A percentile compares a stretch with the other conserved stretches of the same genome.
Conservation (phyloP, 2,113 vertebrate genomes). For the Nibea coibor region DNA sequence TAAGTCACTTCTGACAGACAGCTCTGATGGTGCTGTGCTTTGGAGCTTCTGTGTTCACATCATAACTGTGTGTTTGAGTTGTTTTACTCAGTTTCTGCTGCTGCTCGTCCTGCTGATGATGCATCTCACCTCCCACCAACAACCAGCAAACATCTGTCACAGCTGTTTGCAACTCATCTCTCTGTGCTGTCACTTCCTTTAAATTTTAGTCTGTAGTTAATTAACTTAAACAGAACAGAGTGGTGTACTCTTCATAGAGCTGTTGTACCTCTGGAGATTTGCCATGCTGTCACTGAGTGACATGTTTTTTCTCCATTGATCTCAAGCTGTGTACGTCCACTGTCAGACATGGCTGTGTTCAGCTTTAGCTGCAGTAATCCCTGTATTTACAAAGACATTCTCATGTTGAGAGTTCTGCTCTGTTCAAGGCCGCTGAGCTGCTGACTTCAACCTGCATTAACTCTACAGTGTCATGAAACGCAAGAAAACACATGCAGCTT, state of each 20-base stretch:
- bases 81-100: neutral
- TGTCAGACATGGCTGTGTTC: slow-evolving; percentile 1
- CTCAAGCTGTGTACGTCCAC: no score
- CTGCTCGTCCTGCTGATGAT: neutral
- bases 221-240: neutral
- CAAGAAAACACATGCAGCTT: neutral
- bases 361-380: slow-evolving; percentile 53
- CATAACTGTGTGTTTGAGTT: neutral
- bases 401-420: slow-evolving; percentile 42
- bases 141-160: neutral
- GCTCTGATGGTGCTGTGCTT: neutral
- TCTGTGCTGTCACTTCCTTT: neutral
- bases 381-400: slow-evolving; percentile 48
- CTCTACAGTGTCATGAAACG: neutral
- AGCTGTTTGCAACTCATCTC: neutral
- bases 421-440: neutral
- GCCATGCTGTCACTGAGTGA: slow-evolving; percentile 33
- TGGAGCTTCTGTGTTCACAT: neutral
- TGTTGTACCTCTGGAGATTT: slow-evolving; percentile 26
- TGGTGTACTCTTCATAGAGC: neutral
- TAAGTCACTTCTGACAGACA: neutral
- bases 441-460: neutral
- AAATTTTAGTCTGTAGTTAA: neutral
- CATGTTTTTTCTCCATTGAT: slow-evolving; percentile 52
- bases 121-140: neutral